Conservation (phyloP, 2,888 invertebrate genomes). For the Schizotus pectinicornis region DNA sequence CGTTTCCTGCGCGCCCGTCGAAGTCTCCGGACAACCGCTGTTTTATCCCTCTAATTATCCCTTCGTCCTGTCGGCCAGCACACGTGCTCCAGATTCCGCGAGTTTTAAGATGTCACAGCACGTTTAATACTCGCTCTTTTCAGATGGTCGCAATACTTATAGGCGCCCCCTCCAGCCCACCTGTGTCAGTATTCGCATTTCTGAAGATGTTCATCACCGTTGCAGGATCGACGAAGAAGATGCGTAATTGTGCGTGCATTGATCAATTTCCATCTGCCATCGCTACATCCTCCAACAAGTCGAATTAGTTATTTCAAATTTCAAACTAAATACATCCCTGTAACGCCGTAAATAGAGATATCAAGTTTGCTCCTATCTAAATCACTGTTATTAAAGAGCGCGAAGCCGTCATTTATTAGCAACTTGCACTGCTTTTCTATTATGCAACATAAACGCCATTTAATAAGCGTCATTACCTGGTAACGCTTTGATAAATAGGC, state of each 20-base stretch:
- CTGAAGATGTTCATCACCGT: constrained; percentile 27
- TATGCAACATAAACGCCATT: too few species aligned
- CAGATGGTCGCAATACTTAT: constrained; percentile 52
- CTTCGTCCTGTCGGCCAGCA: constrained; percentile 1
- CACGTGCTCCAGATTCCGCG: constrained; percentile 36
- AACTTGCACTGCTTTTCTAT: too few species aligned
- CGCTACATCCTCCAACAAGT: constrained; percentile 15
- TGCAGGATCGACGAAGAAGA: not conserved
- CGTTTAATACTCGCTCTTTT: constrained; percentile 48
- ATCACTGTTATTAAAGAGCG: too few species aligned
- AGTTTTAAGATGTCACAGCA: constrained; percentile 45
- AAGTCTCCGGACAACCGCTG: constrained; percentile 6
- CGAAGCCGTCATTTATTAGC: too few species aligned
- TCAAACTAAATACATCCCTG: not conserved
- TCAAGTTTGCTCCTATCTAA: too few species aligned
- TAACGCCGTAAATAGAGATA: too few species aligned
- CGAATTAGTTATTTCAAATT: constrained; percentile 5
- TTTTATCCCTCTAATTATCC: constrained; percentile 11
- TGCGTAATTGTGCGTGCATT: not conserved
- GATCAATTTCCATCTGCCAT: constrained; percentile 15
- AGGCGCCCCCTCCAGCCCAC: constrained; percentile 48
- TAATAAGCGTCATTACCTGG: too few species aligned
- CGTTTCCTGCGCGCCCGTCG: constrained; percentile 5
- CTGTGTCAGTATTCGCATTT: constrained; percentile 37
- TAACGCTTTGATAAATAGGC: too few species aligned